A percentile compares a stretch with the other conserved stretches of the same genome.
phyloP scores from a whole-genome alignment of 2,888 invertebrate genomes.

The Sminthurinus aureus region DNA sequence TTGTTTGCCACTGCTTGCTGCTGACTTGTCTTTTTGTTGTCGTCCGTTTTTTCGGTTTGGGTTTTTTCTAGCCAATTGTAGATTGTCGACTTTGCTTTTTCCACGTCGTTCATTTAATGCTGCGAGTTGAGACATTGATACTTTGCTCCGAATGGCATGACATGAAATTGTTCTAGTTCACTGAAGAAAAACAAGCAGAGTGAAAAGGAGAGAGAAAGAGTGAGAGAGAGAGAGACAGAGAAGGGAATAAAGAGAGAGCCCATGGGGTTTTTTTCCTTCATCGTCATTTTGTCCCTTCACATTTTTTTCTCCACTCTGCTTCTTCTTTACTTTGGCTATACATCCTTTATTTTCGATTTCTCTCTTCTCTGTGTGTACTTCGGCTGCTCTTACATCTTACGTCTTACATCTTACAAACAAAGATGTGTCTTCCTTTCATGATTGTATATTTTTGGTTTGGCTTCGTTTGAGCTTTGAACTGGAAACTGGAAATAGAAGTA shows the following conservation, averaged over 20 bases:
- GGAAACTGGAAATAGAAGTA: too few species aligned
- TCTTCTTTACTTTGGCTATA: too few species aligned
- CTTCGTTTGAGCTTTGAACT: too few species aligned
- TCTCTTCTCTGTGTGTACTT: too few species aligned
- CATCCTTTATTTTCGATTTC: too few species aligned
- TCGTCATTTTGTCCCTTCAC: neutral
- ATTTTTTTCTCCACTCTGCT: neutral
- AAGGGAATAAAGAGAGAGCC: neutral
- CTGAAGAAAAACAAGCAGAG: neutral
- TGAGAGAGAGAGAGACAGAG: neutral
- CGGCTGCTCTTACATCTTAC: too few species aligned
- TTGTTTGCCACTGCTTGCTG: neutral
- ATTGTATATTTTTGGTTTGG: too few species aligned
- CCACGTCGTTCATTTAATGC: constrained; percentile 1
- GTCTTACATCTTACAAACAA: too few species aligned
- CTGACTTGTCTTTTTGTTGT: neutral
- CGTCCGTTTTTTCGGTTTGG: neutral
- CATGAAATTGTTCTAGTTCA: neutral
- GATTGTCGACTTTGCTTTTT: constrained; percentile 1
- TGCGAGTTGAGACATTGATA: neutral
- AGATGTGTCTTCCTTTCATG: too few species aligned
- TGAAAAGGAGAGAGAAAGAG: neutral
- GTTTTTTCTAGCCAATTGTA: neutral
- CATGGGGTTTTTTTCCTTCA: too few species aligned
- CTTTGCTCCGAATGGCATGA: neutral